phyloP scores from a whole-genome alignment of 1,140 invertebrate species.

The Drosophila gunungcola region DNA sequence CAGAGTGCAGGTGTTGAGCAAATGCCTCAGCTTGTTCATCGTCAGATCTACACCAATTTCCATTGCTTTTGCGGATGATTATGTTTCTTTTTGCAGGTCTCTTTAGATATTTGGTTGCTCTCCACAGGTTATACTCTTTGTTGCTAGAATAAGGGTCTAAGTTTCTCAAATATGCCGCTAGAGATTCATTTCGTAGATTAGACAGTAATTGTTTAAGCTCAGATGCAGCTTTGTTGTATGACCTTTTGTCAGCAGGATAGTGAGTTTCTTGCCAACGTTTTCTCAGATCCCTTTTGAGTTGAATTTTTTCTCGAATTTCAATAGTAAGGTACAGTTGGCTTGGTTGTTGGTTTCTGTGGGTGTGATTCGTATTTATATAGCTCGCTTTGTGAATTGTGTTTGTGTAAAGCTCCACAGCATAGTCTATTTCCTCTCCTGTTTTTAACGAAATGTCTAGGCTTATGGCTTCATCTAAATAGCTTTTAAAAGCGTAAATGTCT shows the following conservation, averaged over 20 bases:
- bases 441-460: conserved; percentile 30
- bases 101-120: not conserved
- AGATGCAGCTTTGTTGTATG: not conserved
- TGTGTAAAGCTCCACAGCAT: conserved; percentile 48
- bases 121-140: not conserved
- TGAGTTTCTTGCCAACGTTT: not conserved
- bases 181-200: not conserved
- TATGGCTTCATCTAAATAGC: conserved; percentile 28
- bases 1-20: too few species aligned
- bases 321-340: conserved; percentile 1
- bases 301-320: too few species aligned
- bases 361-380: not conserved
- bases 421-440: conserved; percentile 34
- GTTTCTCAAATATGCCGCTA: not conserved
- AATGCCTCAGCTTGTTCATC: not conserved
- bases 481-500: conserved; percentile 32
- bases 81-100: not conserved
- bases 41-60: not conserved
- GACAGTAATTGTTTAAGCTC: not conserved
- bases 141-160: not conserved
- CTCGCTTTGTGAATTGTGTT: conserved; percentile 21
- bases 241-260: not conserved
- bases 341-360: not conserved
- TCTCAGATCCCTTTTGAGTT: not conserved
- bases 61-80: not conserved